Conservation (phyloP, 2,113 vertebrate genomes). For the Ochotona princeps region DNA sequence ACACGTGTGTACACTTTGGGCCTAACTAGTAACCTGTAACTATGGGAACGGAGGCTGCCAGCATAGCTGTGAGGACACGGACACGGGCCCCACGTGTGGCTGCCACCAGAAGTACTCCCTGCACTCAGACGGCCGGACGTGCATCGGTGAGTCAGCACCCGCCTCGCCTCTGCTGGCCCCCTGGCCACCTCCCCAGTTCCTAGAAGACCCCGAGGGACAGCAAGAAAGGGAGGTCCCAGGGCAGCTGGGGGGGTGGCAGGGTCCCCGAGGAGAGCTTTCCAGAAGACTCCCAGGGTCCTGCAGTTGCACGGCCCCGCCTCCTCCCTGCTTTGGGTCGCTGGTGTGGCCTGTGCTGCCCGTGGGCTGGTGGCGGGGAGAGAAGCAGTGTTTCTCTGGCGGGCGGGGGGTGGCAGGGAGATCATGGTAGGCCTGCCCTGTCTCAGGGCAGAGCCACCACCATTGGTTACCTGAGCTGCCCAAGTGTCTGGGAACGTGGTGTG, state of each 20-base stretch:
- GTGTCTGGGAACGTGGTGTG: neutral
- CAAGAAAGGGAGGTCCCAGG: neutral
- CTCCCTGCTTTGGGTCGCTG: neutral
- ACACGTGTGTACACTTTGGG: slow-evolving; percentile 78
- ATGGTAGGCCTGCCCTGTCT: too few species aligned
- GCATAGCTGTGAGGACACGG: slow-evolving; percentile 97
- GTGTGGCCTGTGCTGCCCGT: neutral
- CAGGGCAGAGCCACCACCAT: too few species aligned
- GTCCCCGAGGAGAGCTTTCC: neutral
- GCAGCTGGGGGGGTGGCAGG: neutral
- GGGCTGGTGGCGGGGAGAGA: neutral
- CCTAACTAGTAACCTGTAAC: slow-evolving; percentile 97
- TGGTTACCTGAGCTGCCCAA: too few species aligned
- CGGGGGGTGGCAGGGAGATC: too few species aligned
- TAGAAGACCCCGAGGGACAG: neutral
- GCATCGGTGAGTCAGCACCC: slow-evolving; percentile 93
- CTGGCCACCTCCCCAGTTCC: neutral
- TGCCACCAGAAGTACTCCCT: slow-evolving; percentile 99
- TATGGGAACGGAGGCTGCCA: slow-evolving; percentile 99
- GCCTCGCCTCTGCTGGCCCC: neutral
- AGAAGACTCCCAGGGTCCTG: neutral
- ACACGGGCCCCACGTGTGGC: slow-evolving; percentile 94
- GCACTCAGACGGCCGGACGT: slow-evolving; percentile 96
- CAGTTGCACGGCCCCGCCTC: neutral
- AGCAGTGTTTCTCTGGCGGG: too few species aligned